A percentile compares a stretch with the other conserved stretches of the same genome.
Evolutionary conservation across 2,113 vertebrate genomes (phyloP).

Genomic region (Lathamus discolor): DNA sequence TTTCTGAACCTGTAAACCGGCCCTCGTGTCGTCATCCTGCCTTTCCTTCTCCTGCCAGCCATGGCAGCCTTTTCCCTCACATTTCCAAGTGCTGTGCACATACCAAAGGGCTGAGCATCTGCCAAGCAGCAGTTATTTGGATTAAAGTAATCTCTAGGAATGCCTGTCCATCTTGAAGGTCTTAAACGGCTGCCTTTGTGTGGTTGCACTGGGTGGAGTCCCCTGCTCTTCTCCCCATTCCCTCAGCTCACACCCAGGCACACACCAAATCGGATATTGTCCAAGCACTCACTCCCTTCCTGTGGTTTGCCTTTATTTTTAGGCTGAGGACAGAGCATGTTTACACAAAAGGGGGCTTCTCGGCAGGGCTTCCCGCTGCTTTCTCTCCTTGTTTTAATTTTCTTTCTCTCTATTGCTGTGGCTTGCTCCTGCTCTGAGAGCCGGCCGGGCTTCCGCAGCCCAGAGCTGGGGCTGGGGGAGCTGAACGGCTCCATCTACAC

Average conservation of each 20-base stretch:
- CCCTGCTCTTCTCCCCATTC: slow-evolving; percentile 47
- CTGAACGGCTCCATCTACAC: background rate
- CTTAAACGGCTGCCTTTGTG: slow-evolving; percentile 46
- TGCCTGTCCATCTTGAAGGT: slow-evolving; percentile 53
- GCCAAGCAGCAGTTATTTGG: slow-evolving; percentile 52
- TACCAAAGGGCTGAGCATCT: background rate
- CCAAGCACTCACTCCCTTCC: slow-evolving; percentile 72
- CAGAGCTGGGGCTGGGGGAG: background rate
- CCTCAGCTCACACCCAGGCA: slow-evolving; percentile 59
- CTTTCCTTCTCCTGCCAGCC: background rate
- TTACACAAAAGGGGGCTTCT: slow-evolving; percentile 67
- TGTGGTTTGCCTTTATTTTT: slow-evolving; percentile 73
- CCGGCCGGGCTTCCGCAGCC: background rate
- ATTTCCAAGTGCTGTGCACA: background rate
- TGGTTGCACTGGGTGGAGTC: slow-evolving; percentile 63
- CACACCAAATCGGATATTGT: slow-evolving; percentile 62
- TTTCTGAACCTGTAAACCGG: background rate
- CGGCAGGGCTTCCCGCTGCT: slow-evolving; percentile 25
- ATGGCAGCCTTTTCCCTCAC: background rate
- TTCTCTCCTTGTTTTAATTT: background rate
- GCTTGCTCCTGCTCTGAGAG: background rate
- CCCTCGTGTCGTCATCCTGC: background rate
- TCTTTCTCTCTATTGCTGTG: background rate
- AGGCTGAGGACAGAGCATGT: slow-evolving; percentile 51
- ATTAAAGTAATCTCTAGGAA: slow-evolving; percentile 46